These are phyloP conservation scores for Ypsolopha sequella DNA, from an alignment of 2,888 invertebrate species.

Conservation along the genomic window DNA sequence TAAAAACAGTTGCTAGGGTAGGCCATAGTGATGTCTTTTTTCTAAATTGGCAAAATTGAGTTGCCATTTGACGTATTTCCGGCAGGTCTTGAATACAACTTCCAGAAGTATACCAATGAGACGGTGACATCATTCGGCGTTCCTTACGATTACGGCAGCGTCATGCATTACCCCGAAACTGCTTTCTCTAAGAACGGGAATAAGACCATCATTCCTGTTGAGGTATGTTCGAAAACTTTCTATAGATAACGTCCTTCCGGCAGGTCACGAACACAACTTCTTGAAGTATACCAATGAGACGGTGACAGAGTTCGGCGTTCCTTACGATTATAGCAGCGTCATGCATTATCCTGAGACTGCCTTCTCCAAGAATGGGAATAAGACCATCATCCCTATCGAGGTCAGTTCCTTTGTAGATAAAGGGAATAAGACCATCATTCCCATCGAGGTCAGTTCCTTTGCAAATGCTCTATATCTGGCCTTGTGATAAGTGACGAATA, in stretches of 20 bases:
- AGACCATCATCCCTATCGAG: not conserved
- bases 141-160: slow-evolving; percentile 70
- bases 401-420: not conserved
- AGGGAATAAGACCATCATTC: not conserved
- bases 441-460: not conserved
- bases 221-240: not conserved
- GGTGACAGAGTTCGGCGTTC: slow-evolving; percentile 42
- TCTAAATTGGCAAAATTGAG: too few species aligned
- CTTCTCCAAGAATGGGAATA: not conserved
- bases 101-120: slow-evolving; percentile 65
- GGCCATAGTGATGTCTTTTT: not conserved
- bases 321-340: slow-evolving; percentile 69
- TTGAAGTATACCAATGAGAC: slow-evolving; percentile 61
- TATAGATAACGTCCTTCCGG: not conserved
- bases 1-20: not conserved
- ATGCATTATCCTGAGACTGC: not conserved
- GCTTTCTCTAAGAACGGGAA: not conserved
- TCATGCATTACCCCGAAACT: not conserved
- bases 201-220: not conserved
- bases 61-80: not conserved
- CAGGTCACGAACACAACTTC: slow-evolving; percentile 40
- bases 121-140: slow-evolving; percentile 49
- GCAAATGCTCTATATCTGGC: too few species aligned
- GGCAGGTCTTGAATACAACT: slow-evolving; percentile 22
- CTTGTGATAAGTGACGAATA: slow-evolving; percentile 29